phyloP scores from a whole-genome alignment of 1,140 invertebrate species.

The Ptiloglossa arizonensis region DNA sequence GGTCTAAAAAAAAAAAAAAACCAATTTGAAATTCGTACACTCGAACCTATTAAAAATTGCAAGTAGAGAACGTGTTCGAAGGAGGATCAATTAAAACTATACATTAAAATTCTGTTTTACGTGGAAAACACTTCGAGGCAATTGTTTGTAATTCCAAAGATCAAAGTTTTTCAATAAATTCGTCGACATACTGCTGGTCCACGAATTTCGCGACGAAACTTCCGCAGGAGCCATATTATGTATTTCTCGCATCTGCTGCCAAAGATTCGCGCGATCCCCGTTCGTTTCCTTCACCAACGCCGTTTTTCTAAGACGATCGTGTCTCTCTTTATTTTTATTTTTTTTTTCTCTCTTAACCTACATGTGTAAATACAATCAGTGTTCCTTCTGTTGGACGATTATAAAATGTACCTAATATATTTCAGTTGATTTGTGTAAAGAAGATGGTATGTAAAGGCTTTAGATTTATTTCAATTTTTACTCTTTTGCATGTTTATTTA shows the following conservation, averaged over 20 bases:
- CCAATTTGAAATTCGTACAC: not conserved
- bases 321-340: not conserved
- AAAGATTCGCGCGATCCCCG: conserved; percentile 28
- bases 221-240: no score
- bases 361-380: conserved; percentile 41
- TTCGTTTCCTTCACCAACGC: not conserved
- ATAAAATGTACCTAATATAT: conserved; percentile 75
- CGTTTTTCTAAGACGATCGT: not conserved
- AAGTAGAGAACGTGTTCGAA: not conserved
- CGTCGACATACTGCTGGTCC: conserved; percentile 3
- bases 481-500: conserved; percentile 74
- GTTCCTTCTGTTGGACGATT: conserved; percentile 56
- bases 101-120: not conserved
- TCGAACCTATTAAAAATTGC: not conserved
- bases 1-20: no score
- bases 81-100: not conserved
- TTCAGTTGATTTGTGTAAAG: conserved; percentile 79
- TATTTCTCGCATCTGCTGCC: conserved; percentile 62
- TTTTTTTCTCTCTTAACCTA: not conserved
- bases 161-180: conserved; percentile 1
- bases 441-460: conserved; percentile 78
- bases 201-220: not conserved
- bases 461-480: conserved; percentile 73
- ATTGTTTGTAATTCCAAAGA: not conserved
- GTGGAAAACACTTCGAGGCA: not conserved